These are phyloP conservation scores for Drosophila hamatofila DNA, from an alignment of 2,888 invertebrate genomes.

Conservation along the genomic window DNA sequence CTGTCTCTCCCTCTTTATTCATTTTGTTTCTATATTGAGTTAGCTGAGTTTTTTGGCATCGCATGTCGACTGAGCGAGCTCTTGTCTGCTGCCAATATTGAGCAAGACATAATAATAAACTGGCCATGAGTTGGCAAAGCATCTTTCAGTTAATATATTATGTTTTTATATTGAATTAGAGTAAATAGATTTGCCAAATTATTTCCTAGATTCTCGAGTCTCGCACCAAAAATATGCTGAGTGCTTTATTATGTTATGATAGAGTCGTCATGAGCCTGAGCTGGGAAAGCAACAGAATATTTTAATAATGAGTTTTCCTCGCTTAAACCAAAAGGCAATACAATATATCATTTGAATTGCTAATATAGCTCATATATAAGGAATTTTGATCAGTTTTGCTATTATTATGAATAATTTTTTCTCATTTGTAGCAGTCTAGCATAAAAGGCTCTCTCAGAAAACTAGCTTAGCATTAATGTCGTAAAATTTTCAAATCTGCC, in stretches of 20 bases:
- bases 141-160: not conserved
- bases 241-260: not conserved
- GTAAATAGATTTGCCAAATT: conserved; percentile 7
- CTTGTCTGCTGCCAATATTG: conserved; percentile 2
- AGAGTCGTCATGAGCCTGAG: not conserved
- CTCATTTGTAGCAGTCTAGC: not conserved
- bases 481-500: not conserved
- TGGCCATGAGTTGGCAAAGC: conserved; percentile 4
- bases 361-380: not conserved
- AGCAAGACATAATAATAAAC: not conserved
- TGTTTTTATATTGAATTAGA: conserved; percentile 9
- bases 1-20: not conserved
- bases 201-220: not conserved
- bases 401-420: not conserved
- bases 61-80: not conserved
- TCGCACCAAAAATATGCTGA: not conserved
- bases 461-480: not conserved
- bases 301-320: not conserved
- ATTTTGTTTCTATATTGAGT: conserved; percentile 9
- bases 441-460: not conserved
- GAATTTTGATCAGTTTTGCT: not conserved
- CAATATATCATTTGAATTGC: not conserved
- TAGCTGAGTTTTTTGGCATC: conserved; percentile 51
- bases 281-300: not conserved
- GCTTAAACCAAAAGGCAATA: not conserved